These are phyloP conservation scores for Ailurus styani DNA, from an alignment of 2,113 vertebrate genomes.

Conservation along the genomic window DNA sequence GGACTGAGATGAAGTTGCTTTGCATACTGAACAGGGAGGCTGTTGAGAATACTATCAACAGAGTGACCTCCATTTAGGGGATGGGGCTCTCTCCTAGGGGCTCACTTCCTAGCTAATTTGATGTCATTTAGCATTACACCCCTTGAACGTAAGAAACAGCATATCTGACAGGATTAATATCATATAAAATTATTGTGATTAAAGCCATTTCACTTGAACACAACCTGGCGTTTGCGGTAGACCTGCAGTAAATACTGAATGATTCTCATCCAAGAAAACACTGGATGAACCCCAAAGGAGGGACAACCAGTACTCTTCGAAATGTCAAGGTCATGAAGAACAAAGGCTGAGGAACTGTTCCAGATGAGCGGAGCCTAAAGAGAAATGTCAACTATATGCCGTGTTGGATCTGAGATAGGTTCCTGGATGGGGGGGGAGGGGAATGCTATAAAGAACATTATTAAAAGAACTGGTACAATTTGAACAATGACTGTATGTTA, in stretches of 20 bases:
- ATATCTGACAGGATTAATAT: not conserved
- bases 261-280: not conserved
- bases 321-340: not conserved
- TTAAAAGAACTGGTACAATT: not conserved
- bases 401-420: not conserved
- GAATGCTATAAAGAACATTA: not conserved
- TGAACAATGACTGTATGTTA: not conserved
- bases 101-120: not conserved
- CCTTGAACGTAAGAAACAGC: not conserved
- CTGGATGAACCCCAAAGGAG: not conserved
- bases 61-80: not conserved
- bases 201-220: slow-evolving; percentile 2
- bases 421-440: not conserved
- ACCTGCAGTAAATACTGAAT: not conserved
- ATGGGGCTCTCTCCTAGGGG: not conserved
- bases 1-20: not conserved
- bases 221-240: not conserved
- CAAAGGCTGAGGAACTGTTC: not conserved
- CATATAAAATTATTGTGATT: slow-evolving; percentile 8
- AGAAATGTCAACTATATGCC: not conserved
- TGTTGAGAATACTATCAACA: rapidly evolving
- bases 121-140: not conserved
- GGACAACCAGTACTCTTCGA: not conserved
- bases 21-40: not conserved
- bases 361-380: not conserved